A percentile compares a stretch with the other conserved stretches of the same genome.
phyloP scores from a whole-genome alignment of 2,888 invertebrate species.

The Laspeyria flexula region DNA sequence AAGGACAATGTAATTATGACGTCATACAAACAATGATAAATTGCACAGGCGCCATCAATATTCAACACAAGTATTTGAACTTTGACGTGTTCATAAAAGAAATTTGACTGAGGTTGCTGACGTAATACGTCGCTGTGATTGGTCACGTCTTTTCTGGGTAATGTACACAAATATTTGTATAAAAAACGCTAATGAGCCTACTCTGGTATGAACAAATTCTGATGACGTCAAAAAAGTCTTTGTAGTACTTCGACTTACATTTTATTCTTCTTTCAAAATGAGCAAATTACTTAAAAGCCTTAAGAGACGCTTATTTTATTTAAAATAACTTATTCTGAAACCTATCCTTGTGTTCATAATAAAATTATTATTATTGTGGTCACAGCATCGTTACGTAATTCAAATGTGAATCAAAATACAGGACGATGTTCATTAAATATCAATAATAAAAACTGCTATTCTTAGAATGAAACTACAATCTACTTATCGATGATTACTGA shows the following conservation, averaged over 20 bases:
- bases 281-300: no score
- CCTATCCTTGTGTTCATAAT: no score
- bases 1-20: conserved; percentile 75
- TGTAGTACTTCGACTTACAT: no score
- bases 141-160: conserved; percentile 56
- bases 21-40: conserved; percentile 76
- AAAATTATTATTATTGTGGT: no score
- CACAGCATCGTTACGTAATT: not conserved
- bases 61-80: conserved; percentile 76
- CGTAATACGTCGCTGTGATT: conserved; percentile 54
- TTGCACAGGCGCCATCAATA: conserved; percentile 70
- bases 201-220: not conserved
- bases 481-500: not conserved
- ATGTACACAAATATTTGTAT: not conserved
- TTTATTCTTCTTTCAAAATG: no score
- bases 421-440: not conserved
- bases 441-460: not conserved
- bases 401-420: not conserved
- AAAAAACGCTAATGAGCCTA: not conserved
- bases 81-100: conserved; percentile 70
- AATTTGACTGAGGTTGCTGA: conserved; percentile 59
- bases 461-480: not conserved
- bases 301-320: no score
- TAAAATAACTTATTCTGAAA: no score
- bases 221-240: not conserved